Evolutionary conservation across 2,888 invertebrate genomes (phyloP), one percentile per base, ranked within the genome.

Genomic region (Acrocyrtus sp.): DNA sequence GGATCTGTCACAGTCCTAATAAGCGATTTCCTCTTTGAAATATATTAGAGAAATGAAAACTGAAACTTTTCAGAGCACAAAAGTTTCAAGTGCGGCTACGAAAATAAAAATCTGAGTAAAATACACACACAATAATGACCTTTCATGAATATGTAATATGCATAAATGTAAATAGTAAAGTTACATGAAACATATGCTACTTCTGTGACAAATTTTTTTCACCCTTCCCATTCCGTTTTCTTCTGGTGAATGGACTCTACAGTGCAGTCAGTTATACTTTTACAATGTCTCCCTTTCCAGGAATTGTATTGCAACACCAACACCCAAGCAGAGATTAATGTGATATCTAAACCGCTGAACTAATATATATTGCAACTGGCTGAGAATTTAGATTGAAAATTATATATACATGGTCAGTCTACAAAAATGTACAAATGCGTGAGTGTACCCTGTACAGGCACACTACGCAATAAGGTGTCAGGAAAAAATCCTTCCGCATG

Each of bases 1-100:
- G n/a, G n/a, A n/a, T n/a, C 12, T 53, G 53, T 53, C 53, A 56
- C 39, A 41, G 21, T 56, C 22, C 39, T 56, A 56, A 56, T 56
- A 56, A 39, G 41, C 39, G 34, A 56, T 39, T 56, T 56, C 56
- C 56, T 56, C 56, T 56, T 22, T 15, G 34, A n/a, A n/a, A n/a
- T n/a, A n/a, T n/a, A n/a, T n/a, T n/a, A 56, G 34, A 56, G 27
- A 19, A 26, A 53, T 24, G 53, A 53, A 53, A 53, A 56, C 39
- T 56, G 56, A 56, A 22, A 56, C 56, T 56, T 56, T 54, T 56
- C 19, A 34, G 34, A 12, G 34, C 34, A 34, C 21, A 53, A 53
- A 56, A 10, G 56, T 56, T 29, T 22, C 39, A 56, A 53, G n/a
- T n/a, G n/a, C n/a, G n/a, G n/a, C n/a, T n/a, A 56, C 56, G 5